phyloP scores from a whole-genome alignment of 2,113 vertebrate genomes.

The Platanista minor region DNA sequence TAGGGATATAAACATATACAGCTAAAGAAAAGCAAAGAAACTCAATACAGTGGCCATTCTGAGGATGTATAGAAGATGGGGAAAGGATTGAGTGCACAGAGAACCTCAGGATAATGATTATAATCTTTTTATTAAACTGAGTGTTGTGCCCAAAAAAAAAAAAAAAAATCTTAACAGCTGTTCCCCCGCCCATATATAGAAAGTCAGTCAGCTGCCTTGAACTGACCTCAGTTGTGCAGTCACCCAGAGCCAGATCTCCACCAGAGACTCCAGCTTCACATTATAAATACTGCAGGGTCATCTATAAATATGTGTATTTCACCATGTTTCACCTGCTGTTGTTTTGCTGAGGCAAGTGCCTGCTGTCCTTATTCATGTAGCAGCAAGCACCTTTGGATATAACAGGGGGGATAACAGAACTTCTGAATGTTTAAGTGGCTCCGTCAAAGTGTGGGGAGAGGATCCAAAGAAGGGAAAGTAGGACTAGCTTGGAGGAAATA shows the following conservation, averaged over 20 bases:
- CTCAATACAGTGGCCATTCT: background rate
- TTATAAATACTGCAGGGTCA: background rate
- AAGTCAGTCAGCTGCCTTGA: constrained; percentile 23
- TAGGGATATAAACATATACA: background rate
- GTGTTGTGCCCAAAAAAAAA: background rate
- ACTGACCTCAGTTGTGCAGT: constrained; percentile 33
- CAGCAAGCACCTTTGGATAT: background rate
- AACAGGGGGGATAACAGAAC: background rate
- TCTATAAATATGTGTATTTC: constrained; percentile 45
- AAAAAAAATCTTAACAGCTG: constrained; percentile 53
- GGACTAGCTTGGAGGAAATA: background rate
- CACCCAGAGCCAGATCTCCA: background rate
- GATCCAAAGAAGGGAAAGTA: background rate
- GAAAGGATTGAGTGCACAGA: background rate
- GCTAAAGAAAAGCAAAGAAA: background rate
- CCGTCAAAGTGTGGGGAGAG: background rate
- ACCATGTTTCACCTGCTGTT: background rate
- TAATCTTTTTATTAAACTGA: background rate
- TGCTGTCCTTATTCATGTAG: background rate
- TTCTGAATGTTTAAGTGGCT: background rate
- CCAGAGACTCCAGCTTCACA: background rate
- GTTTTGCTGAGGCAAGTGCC: constrained; percentile 15
- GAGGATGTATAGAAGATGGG: background rate
- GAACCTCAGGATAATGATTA: background rate
- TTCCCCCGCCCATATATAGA: constrained; percentile 28